Conservation (phyloP, 2,888 invertebrate genomes). For the Pharmacophagus antenor region DNA sequence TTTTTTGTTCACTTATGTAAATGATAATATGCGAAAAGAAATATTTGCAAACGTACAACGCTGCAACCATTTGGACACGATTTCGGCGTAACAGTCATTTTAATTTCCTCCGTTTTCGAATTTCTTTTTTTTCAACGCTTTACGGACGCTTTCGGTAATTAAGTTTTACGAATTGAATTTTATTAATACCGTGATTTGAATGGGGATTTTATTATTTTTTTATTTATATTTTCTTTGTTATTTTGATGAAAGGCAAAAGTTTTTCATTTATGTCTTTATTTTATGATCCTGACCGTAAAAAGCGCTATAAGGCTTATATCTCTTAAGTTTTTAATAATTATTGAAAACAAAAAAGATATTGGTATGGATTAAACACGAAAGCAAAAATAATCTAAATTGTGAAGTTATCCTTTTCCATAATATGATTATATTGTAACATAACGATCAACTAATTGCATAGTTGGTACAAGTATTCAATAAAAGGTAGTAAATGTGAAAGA, state of each 20-base stretch:
- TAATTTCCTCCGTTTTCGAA: slow-evolving; percentile 25
- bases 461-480: too few relatives aligned
- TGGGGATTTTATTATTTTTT: slow-evolving; percentile 33
- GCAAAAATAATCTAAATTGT: too few relatives aligned
- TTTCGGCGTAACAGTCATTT: slow-evolving; percentile 16
- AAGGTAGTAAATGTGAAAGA: too few relatives aligned
- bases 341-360: too few relatives aligned
- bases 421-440: too few relatives aligned
- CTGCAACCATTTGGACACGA: slow-evolving; percentile 35
- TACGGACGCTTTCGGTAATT: slow-evolving; percentile 24
- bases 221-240: neutral
- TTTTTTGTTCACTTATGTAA: neutral
- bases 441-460: too few relatives aligned
- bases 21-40: neutral
- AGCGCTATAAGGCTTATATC: too few relatives aligned
- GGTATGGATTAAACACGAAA: too few relatives aligned
- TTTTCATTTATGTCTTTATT: too few relatives aligned
- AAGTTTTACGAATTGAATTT: slow-evolving; percentile 21
- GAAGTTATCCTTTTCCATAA: too few relatives aligned
- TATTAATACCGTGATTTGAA: slow-evolving; percentile 17
- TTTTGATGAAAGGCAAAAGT: neutral
- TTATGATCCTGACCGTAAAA: too few relatives aligned
- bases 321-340: too few relatives aligned
- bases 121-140: slow-evolving; percentile 23
- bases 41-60: slow-evolving; percentile 41